Conservation (phyloP, 53 echinoderm and acorn worm genomes). For the Patiria pectinifera region DNA sequence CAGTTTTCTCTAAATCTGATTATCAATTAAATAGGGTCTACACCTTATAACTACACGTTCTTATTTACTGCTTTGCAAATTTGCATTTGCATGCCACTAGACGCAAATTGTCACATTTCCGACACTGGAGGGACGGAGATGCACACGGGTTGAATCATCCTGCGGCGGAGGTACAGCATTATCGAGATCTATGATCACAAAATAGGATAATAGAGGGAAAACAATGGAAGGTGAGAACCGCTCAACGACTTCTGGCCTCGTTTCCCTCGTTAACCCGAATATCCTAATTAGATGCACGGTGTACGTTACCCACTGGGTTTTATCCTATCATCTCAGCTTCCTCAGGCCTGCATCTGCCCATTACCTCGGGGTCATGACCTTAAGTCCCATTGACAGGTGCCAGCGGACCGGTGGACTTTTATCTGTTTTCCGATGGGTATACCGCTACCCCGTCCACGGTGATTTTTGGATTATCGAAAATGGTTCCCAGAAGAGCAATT, state of each 20-base stretch:
- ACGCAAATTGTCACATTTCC: too few relatives aligned
- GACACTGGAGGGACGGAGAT: too few relatives aligned
- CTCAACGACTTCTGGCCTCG: slow-evolving; percentile 10
- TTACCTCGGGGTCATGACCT: background rate
- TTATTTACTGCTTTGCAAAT: too few relatives aligned
- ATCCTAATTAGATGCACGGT: background rate
- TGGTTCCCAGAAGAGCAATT: background rate
- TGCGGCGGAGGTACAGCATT: too few relatives aligned
- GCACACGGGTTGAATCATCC: too few relatives aligned
- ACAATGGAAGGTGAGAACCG: slow-evolving; percentile 1
- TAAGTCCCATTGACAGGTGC: background rate
- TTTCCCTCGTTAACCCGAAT: background rate
- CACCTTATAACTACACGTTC: too few relatives aligned
- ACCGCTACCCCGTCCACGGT: background rate
- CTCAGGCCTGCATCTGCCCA: background rate
- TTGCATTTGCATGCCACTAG: too few relatives aligned
- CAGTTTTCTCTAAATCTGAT: too few relatives aligned
- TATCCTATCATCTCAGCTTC: background rate
- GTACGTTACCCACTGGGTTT: background rate
- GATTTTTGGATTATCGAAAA: background rate
- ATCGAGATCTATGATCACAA: too few relatives aligned
- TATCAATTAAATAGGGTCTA: too few relatives aligned
- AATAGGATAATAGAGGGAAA: too few relatives aligned
- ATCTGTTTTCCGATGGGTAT: background rate
- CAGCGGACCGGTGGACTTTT: background rate